Base-by-base conservation (phyloP, 2,888 invertebrate genomes). In the Brassicogethes aeneus region DNA sequence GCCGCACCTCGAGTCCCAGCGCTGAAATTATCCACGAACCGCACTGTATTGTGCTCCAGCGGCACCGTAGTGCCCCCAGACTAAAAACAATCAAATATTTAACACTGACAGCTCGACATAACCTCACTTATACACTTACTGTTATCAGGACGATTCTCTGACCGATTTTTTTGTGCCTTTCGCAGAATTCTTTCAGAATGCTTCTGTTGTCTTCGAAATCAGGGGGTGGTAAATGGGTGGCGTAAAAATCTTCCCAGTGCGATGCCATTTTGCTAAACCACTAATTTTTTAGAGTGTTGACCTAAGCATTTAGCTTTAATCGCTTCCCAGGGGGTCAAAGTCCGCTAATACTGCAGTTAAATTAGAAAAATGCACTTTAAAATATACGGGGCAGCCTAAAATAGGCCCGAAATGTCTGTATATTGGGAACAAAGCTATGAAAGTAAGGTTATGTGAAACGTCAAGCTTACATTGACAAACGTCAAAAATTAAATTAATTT, bases 1-100 rank as follows among this genome's bases (percentile, higher is more conserved):
- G 91, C 81, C 0, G 97, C 83, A 15, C 99, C 99, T 50, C 97
- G 76, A 0, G 87, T 92, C 34, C 99, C 99, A 13, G 93, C 90
- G 66, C 96, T 97, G 70, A 99, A 99, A 73, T 99, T 99, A 68
- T 99, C 99, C 40, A 99, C 93, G 69, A 91, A 99, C 37, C 99
- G 79, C 1, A 99, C 99, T 1, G 96, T 95, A 64, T 94, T 91
- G 65, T 92, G 91, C 64, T 99, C 99, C 41, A 99, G 67, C 0
- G 97, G 97, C 3, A 96, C 91, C 29, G 91, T 92, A 2, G 97
- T 99, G 40, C 97, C 97, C 30, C 97, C 97, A 44, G 94, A 95
- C 87, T 86, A 66, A 17, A 71, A 71, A 51, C 39, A 48, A 32
- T 10, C 10, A 32, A 32, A 12, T 12, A 32, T 32, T 7, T 17